Evolutionary conservation across 2,888 invertebrate species (phyloP), one percentile per base, ranked within the genome.

Genomic region (Eupithecia pulchellata): DNA sequence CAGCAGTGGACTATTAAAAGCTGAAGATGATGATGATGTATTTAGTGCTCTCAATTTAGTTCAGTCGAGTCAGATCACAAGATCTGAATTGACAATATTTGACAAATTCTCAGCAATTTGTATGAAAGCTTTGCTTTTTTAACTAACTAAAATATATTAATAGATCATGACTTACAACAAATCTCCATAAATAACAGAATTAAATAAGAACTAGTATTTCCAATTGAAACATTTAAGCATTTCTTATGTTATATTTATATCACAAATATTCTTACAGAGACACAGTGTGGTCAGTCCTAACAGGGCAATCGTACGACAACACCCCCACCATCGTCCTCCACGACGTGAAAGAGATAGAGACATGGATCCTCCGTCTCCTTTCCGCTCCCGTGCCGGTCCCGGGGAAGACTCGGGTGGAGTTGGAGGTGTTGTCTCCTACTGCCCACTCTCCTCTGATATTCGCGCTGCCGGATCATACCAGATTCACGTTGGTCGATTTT

Each of bases 341-440:
- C 89, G 99, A 99, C 91, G 98, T 99, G 55, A 96, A 98, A 79
- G 99, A 99, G 94, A 98, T 99, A 77, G 99, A 99, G 93, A 99
- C 99, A 9, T 99, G 99, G 99, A 99, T 99, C 81, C 94, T 99
- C 73, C 96, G 99, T 73, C 95, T 99, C 55, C 95, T 99, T 60
- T 99, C 99, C 78, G 98, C 99, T 69, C 99, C 99, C 4, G 99
- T 99, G 66, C 99, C 99, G 6, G 98, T 99, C 72, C 99, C 99
- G 42, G 98, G 98, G 69, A 99, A 98, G 93, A 99, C 99, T 14
- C 96, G 98, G 87, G 91, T 96, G 64, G 96, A 96, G 87, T 91
- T 96, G 69, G 98, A 98, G 92, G 97, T 99, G 75, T 93, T 99
- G 81, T 98, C 99, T 55, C 96, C 97, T 14, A 96, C 97, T 71